These are phyloP conservation scores for Ceratosolen solmsi DNA, from an alignment of 1,140 invertebrate genomes.

Conservation along the genomic window DNA sequence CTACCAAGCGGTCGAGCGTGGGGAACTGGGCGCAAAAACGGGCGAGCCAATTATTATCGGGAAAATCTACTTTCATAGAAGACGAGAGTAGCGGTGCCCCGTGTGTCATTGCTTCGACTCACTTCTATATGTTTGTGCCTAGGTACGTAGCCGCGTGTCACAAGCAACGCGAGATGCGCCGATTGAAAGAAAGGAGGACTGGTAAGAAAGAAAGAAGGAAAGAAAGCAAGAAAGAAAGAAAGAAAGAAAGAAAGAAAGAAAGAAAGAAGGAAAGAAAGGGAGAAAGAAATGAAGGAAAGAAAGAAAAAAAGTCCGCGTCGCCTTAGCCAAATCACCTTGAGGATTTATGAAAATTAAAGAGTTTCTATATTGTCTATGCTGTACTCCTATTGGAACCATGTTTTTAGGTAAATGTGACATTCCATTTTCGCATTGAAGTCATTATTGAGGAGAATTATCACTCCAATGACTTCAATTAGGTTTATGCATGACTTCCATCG, in stretches of 20 bases:
- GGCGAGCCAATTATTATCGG: conserved; percentile 25
- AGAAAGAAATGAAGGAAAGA: too few species aligned
- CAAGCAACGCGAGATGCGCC: not conserved
- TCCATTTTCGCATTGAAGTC: not conserved
- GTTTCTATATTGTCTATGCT: not conserved
- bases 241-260: too few species aligned
- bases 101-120: not conserved
- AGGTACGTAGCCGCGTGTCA: not conserved
- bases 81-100: conserved; percentile 43
- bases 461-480: not conserved
- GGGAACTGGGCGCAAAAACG: conserved; percentile 17
- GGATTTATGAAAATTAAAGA: not conserved
- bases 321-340: not conserved
- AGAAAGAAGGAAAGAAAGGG: too few species aligned
- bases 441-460: not conserved
- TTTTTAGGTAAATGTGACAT: not conserved
- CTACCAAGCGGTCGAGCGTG: not conserved
- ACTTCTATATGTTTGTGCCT: not conserved
- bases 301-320: not conserved
- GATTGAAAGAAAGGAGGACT: conserved; percentile 10
- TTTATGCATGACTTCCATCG: not conserved
- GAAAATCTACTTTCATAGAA: conserved; percentile 43
- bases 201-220: too few species aligned
- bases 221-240: too few species aligned
- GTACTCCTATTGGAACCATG: not conserved